phyloP scores from a whole-genome alignment of 2,888 invertebrate species.

The Dastarcus helophoroides region DNA sequence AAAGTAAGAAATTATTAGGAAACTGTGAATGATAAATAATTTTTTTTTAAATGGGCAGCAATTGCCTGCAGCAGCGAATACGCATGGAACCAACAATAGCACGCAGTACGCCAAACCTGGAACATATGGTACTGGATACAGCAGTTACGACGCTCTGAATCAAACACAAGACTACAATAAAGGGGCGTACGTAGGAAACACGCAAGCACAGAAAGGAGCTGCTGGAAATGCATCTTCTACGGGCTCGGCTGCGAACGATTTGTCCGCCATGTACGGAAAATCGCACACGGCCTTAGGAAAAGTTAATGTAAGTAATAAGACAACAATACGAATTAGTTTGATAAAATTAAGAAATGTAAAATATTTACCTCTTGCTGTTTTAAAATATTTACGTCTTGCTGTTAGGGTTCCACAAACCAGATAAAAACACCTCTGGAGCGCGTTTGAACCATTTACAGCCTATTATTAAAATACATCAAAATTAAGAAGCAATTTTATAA shows the following conservation, averaged over 20 bases:
- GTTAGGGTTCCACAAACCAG: too few species aligned
- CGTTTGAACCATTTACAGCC: too few species aligned
- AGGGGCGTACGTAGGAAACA: slow-evolving; percentile 41
- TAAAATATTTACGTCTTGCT: too few species aligned
- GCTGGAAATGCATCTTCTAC: slow-evolving; percentile 31
- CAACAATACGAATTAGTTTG: too few species aligned
- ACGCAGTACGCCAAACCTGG: slow-evolving; percentile 57
- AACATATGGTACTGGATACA: slow-evolving; percentile 48
- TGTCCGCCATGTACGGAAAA: slow-evolving; percentile 80
- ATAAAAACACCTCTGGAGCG: too few species aligned
- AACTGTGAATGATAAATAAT: too few species aligned
- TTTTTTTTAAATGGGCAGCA: too few species aligned
- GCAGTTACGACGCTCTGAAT: slow-evolving; percentile 48
- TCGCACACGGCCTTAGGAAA: slow-evolving; percentile 79
- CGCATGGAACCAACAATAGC: slow-evolving; percentile 51
- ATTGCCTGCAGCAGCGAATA: slow-evolving; percentile 60
- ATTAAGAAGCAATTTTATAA: too few species aligned
- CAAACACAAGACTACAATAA: slow-evolving; percentile 42
- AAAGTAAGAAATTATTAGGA: too few species aligned
- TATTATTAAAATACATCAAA: too few species aligned
- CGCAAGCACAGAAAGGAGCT: slow-evolving; percentile 38
- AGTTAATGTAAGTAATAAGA: slow-evolving; percentile 64
- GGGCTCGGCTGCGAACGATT: slow-evolving; percentile 52
- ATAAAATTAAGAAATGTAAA: too few species aligned
- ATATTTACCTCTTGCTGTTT: too few species aligned